These are phyloP conservation scores for Vulpes lagopus DNA, from an alignment of 2,113 vertebrate species.

Conservation along the genomic window DNA sequence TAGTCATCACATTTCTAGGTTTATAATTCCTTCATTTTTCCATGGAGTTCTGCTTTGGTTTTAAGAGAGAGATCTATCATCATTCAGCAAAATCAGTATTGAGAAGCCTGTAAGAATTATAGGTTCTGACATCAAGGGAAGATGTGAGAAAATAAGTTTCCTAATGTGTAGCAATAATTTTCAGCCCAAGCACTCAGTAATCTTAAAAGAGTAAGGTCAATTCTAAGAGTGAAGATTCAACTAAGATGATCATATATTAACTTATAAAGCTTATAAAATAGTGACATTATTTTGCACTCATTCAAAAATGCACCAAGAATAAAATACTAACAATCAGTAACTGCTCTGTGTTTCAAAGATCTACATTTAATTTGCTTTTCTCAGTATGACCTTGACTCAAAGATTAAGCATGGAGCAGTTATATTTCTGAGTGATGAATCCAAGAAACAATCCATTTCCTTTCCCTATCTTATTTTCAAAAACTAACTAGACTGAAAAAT, in stretches of 20 bases:
- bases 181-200: neutral
- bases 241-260: neutral
- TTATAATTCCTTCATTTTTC: conserved; percentile 19
- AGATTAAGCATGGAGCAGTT: neutral
- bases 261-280: neutral
- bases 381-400: neutral
- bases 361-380: neutral
- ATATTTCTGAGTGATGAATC: neutral
- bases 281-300: neutral
- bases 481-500: neutral
- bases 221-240: neutral
- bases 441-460: neutral
- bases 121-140: neutral
- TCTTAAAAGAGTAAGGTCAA: neutral
- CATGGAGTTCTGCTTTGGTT: neutral
- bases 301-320: neutral
- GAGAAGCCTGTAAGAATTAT: neutral
- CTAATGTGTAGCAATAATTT: neutral
- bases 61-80: neutral
- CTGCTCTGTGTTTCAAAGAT: neutral
- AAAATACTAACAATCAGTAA: neutral
- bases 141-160: neutral
- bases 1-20: neutral
- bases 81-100: neutral
- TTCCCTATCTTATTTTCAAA: neutral